These are phyloP conservation scores for Caenorhabditis angaria DNA, from an alignment of 2,888 invertebrate genomes.

Conservation along the genomic window DNA sequence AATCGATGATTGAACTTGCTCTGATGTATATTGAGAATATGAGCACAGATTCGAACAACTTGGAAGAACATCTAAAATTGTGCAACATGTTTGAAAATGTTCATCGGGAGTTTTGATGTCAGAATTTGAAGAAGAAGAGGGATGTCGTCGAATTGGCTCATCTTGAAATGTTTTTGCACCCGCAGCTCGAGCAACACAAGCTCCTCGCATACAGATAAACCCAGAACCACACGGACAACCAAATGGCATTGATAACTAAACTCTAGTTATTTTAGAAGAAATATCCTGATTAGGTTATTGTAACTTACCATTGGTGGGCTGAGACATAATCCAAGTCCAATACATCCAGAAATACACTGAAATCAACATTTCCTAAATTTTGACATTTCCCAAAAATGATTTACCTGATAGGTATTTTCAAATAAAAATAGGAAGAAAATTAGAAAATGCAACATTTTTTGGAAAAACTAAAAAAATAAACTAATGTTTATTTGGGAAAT, in stretches of 20 bases:
- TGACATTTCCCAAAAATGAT: not conserved
- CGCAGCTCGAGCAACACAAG: constrained; percentile 44
- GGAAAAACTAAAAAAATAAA: not conserved
- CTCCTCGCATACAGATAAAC: constrained; percentile 45
- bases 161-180: constrained; percentile 47
- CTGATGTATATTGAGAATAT: constrained; percentile 36
- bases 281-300: too few species aligned
- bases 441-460: not conserved
- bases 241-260: constrained; percentile 26
- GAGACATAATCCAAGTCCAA: constrained; percentile 50
- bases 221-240: constrained; percentile 47
- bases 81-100: constrained; percentile 49
- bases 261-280: too few species aligned
- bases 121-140: not conserved
- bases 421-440: not conserved
- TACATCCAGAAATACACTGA: constrained; percentile 25
- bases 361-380: not conserved
- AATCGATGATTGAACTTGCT: constrained; percentile 30
- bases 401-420: not conserved
- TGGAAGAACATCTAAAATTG: constrained; percentile 39
- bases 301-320: constrained; percentile 24
- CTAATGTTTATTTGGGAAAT: constrained; percentile 7
- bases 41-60: constrained; percentile 34
- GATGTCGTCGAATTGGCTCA: constrained; percentile 3
- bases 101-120: constrained; percentile 45